Base-by-base conservation (phyloP, 1,140 invertebrate species). In the Drosophila athabasca region DNA sequence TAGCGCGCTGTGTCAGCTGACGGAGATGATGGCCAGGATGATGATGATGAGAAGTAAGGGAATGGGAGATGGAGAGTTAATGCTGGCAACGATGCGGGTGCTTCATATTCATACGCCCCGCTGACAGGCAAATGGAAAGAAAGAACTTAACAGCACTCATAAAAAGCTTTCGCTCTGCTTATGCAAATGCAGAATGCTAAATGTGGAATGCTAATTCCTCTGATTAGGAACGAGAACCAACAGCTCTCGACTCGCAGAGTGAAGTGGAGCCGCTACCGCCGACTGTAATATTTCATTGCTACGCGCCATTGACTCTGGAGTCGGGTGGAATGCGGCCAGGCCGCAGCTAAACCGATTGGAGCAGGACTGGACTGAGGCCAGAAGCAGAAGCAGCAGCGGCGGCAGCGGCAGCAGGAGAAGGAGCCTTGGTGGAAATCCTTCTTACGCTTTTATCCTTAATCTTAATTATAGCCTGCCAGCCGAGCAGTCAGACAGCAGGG, bases 361-460 rank as follows among this genome's bases (percentile, higher is more conserved):
- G 64, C 55, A 75, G 61, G 50, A 64, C 53, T 51, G 45, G 11
- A 39, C 35, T 3, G 11, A 4, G 8, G 24, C 26, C 43, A 51
- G 31, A 45, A 59, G 53, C 13, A 49, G 50, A 48, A 51, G 65
- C 24, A 67, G 24, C 3, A 24, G 3, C 0, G 0, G 24, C 3
- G 0, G 50, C 31, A 61, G 17, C 17, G 22, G 50, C 19, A 17
- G 19, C n/a, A 19, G 31, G n/a, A 24, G 22, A 41, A 62, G 50
- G 52, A 79, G 68, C 64, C 71, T 79, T 13, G 11, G 43, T 70
- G 80, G 62, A 90, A 90, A 90, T 90, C 89, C 90, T 89, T 80
- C 90, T 90, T 89, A 90, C 67, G 90, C 79, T 87, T 87, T 89
- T 80, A 87, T 89, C 89, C 90, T 90, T 90, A 90, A 90, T 90